Evolutionary conservation across 1,140 invertebrate species (phyloP).

Genomic region (Zaprionus inermis): DNA sequence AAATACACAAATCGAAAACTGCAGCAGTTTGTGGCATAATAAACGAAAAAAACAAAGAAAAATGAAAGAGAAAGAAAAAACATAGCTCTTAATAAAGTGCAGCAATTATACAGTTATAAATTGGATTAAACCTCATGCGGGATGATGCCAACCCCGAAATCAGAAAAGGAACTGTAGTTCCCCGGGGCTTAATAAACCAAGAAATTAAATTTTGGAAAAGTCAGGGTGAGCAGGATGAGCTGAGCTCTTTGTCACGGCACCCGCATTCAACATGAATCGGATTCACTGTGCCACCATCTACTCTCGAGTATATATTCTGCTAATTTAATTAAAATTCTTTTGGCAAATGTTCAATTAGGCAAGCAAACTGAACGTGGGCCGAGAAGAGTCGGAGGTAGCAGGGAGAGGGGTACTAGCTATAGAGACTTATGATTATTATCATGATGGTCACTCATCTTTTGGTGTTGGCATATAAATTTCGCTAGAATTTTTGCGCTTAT

Average conservation of each 20-base stretch:
- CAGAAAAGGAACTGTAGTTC: neutral
- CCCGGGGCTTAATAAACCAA: neutral
- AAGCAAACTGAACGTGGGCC: neutral
- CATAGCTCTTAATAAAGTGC: constrained; percentile 4
- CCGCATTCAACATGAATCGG: constrained; percentile 46
- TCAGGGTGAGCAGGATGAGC: neutral
- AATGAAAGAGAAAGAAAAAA: constrained; percentile 1
- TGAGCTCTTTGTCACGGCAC: constrained; percentile 8
- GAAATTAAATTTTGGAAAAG: neutral
- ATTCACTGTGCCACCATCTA: neutral
- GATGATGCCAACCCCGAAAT: neutral
- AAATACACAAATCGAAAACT: constrained; percentile 46
- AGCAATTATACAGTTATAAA: constrained; percentile 20
- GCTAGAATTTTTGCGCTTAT: constrained; percentile 43
- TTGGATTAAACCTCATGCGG: constrained; percentile 26
- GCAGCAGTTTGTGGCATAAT: neutral
- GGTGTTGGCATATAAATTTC: constrained; percentile 23
- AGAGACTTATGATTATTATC: constrained; percentile 29
- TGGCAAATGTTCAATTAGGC: constrained; percentile 70
- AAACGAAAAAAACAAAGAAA: neutral
- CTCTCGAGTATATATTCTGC: constrained; percentile 9
- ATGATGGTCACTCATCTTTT: constrained; percentile 16
- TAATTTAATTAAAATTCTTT: constrained; percentile 80
- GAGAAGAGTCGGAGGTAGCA: neutral
- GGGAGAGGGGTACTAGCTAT: constrained; percentile 3